Evolutionary conservation across 2,888 invertebrate species (phyloP).

Genomic region (Lucinisca nassula): DNA sequence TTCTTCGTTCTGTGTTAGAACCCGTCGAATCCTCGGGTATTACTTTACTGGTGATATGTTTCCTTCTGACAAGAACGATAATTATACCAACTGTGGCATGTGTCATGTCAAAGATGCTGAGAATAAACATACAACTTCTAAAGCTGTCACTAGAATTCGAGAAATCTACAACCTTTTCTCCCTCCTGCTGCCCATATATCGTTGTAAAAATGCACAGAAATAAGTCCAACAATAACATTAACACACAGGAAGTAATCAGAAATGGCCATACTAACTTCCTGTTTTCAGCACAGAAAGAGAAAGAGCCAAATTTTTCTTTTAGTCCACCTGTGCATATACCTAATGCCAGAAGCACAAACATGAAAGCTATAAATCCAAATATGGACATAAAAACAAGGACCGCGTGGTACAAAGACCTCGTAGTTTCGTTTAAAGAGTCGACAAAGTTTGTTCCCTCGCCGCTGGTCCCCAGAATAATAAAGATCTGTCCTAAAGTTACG

Average conservation of each 20-base stretch:
- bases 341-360: background rate
- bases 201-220: constrained; percentile 21
- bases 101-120: constrained; percentile 23
- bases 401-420: background rate
- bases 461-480: background rate
- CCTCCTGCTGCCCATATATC: constrained; percentile 8
- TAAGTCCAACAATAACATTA: constrained; percentile 17
- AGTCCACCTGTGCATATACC: background rate
- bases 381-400: background rate
- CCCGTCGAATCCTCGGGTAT: constrained; percentile 20
- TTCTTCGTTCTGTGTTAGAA: constrained; percentile 3
- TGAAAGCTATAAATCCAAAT: background rate
- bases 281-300: background rate
- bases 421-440: background rate
- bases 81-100: constrained; percentile 16
- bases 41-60: background rate
- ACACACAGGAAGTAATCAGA: background rate
- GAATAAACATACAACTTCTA: constrained; percentile 15
- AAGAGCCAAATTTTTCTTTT: background rate
- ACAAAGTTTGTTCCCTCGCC: background rate
- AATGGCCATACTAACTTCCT: constrained; percentile 3
- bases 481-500: background rate
- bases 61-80: background rate
- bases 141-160: constrained; percentile 19
- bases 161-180: constrained; percentile 13